Base-by-base conservation (phyloP, 2,888 invertebrate species). In the Hypsopygia costalis region DNA sequence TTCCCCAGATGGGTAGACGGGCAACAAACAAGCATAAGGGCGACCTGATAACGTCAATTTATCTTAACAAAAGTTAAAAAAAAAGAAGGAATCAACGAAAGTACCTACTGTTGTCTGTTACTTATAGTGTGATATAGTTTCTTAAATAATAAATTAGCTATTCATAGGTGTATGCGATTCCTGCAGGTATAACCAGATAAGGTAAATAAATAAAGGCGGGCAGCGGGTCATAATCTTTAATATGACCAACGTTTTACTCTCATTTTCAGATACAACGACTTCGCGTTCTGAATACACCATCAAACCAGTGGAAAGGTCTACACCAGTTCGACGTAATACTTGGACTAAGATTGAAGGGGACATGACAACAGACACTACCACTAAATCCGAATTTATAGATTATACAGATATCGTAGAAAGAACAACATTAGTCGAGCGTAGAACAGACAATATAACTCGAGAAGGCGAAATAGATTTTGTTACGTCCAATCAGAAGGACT, bases 331-430 rank as follows among this genome's bases (percentile, higher is more conserved):
- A 53, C 90, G 94, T 39, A 94, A 94, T 60, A 95, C 94, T 1
- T 94, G 92, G 90, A 94, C 94, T 0, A 94, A 94, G 72, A 81
- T 94, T 32, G 94, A 94, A 77, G 94, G 94, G 21, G 94, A 94
- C 41, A 92, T 94, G 75, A 90, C 76, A 31, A 91, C 92, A 30
- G 93, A 93, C 55, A 94, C 94, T 3, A 94, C 94, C 10, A 90
- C 83, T 36, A 88, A 91, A 68, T 89, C 91, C 0, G 93, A 94
- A 74, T 94, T 89, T 58, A 81, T 93, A 41, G 92, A 93, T 69
- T 91, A 91, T 59, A 91, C 91, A 9, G 81, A 86, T 41, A 78
- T 71, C 32, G 85, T 89, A 2, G 91, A 93, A 69, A 89, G 91
- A 49, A 91, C 92, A 12, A 91, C 91, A 43, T 79, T 91, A 43